Conservation (phyloP, 1,140 invertebrate genomes). For the Formica exsecta region DNA sequence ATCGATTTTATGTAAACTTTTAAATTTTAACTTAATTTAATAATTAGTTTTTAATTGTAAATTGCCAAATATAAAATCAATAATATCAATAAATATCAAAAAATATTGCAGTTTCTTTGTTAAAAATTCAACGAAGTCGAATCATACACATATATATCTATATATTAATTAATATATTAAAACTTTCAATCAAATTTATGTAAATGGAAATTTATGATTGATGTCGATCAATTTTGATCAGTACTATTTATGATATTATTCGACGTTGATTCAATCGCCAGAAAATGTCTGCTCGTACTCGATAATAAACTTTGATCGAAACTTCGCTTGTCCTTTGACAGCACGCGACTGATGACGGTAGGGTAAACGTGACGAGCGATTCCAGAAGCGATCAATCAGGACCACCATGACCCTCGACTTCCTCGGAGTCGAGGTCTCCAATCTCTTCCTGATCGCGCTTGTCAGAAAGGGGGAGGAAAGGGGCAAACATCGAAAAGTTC, state of each 20-base stretch:
- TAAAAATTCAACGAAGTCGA: not conserved
- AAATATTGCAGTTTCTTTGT: not conserved
- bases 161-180: no score
- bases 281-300: not conserved
- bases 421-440: constrained; percentile 9
- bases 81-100: not conserved
- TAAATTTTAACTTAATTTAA: not conserved
- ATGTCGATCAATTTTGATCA: not conserved
- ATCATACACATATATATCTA: not conserved
- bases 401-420: constrained; percentile 60
- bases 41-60: not conserved
- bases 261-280: not conserved
- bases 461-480: constrained; percentile 29
- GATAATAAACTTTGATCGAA: constrained; percentile 3
- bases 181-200: not conserved
- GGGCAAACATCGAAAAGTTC: constrained; percentile 8
- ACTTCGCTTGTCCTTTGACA: constrained; percentile 10
- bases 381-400: constrained; percentile 65
- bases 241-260: not conserved
- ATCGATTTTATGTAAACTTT: not conserved
- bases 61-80: not conserved
- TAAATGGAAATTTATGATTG: not conserved
- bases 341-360: constrained; percentile 36
- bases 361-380: constrained; percentile 55
- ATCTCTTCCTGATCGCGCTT: constrained; percentile 34